Conservation (phyloP, 1,140 invertebrate genomes). For the Orius insidiosus region DNA sequence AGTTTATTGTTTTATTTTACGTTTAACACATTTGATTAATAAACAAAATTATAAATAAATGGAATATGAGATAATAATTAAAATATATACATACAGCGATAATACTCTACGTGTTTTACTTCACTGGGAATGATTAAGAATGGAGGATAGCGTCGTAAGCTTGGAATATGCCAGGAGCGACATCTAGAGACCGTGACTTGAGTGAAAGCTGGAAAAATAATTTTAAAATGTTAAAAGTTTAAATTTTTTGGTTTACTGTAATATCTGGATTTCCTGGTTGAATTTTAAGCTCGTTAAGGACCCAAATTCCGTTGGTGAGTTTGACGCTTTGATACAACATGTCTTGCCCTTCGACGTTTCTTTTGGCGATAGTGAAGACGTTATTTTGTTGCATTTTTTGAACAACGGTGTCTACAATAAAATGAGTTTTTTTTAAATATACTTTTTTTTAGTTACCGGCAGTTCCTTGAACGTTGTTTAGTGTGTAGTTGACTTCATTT, state of each 20-base stretch:
- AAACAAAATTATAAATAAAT: too few relatives aligned
- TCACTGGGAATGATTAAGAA: conserved; percentile 24
- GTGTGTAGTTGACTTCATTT: conserved; percentile 59
- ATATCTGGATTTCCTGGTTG: conserved; percentile 82
- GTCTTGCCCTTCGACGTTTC: conserved; percentile 97
- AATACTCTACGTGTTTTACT: too few relatives aligned
- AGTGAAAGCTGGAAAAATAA: conserved; percentile 65
- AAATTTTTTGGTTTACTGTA: too few relatives aligned
- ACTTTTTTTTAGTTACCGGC: too few relatives aligned
- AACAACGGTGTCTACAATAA: conserved; percentile 85
- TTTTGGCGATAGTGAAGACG: conserved; percentile 97
- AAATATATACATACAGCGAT: too few relatives aligned
- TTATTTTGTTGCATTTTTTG: conserved; percentile 92
- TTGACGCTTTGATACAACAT: conserved; percentile 98
- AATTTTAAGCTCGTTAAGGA: conserved; percentile 88
- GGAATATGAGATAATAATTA: too few relatives aligned
- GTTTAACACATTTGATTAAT: too few relatives aligned
- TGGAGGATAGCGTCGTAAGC: conserved; percentile 83
- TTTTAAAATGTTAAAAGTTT: conserved; percentile 20
- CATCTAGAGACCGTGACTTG: conserved; percentile 85
- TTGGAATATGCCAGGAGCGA: conserved; percentile 79
- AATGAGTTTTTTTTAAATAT: too few relatives aligned
- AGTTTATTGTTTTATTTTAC: too few relatives aligned
- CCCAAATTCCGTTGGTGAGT: conserved; percentile 94
- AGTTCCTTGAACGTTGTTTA: conserved; percentile 37